phyloP scores from a whole-genome alignment of 2,113 vertebrate genomes.

The Deroptyus accipitrinus region DNA sequence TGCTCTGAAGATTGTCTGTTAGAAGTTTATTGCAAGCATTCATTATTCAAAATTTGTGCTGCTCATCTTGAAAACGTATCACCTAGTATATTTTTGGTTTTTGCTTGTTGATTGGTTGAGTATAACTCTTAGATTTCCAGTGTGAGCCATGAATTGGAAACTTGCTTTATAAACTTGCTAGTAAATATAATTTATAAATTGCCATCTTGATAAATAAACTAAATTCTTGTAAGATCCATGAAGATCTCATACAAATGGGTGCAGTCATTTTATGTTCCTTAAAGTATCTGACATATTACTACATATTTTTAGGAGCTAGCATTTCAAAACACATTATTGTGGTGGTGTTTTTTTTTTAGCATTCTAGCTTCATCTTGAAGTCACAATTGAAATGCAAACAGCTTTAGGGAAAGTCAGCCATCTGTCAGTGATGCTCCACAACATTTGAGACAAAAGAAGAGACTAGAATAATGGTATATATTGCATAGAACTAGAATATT shows the following conservation, averaged over 20 bases:
- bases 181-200: neutral
- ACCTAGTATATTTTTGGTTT: neutral
- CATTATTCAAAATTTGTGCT: neutral
- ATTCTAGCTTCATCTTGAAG: neutral
- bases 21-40: constrained; percentile 4
- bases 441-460: neutral
- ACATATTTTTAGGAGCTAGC: neutral
- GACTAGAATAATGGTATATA: neutral
- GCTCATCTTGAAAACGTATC: neutral
- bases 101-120: neutral
- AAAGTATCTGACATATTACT: neutral
- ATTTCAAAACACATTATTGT: neutral
- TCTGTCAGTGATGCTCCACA: neutral
- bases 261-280: neutral
- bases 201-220: neutral
- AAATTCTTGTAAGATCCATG: neutral
- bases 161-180: neutral
- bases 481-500: neutral
- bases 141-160: neutral
- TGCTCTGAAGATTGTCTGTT: neutral
- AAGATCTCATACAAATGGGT: neutral
- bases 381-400: neutral
- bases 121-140: neutral
- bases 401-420: neutral
- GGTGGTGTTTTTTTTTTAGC: neutral